phyloP scores from a whole-genome alignment of 2,888 invertebrate genomes.

The Sarcophaga variegata region DNA sequence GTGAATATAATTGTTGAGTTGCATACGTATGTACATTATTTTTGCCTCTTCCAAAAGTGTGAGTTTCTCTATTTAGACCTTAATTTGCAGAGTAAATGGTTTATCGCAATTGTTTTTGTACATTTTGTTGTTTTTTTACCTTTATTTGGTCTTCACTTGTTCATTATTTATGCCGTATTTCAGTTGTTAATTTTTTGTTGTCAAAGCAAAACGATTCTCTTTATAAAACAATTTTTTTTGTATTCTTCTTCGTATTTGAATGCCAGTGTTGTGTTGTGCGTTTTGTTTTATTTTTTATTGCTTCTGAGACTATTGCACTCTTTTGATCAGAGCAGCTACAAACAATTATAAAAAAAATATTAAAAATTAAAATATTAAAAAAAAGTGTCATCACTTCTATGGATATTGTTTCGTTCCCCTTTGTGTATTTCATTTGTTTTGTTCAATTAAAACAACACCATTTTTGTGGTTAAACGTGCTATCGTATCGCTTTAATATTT shows the following conservation, averaged over 20 bases:
- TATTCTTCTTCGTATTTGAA: not conserved
- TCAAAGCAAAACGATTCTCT: slow-evolving; percentile 68
- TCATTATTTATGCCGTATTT: slow-evolving; percentile 61
- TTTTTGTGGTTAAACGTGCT: no score
- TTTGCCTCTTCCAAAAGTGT: slow-evolving; percentile 3
- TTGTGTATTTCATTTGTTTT: no score
- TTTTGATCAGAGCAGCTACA: slow-evolving; percentile 10
- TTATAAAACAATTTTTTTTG: slow-evolving; percentile 34
- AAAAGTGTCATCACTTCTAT: no score
- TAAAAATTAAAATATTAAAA: no score
- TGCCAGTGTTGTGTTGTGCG: not conserved
- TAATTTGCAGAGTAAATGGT: slow-evolving; percentile 49
- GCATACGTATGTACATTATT: not conserved
- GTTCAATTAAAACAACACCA: no score
- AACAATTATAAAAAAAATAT: slow-evolving; percentile 10
- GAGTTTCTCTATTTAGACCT: slow-evolving; percentile 53
- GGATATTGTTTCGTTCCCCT: no score
- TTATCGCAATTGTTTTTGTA: not conserved
- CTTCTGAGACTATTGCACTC: not conserved
- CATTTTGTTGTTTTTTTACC: slow-evolving; percentile 50
- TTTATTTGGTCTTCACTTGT: slow-evolving; percentile 58
- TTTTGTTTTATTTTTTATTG: no score
- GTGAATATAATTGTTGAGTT: not conserved
- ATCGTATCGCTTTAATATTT: no score
- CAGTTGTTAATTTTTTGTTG: slow-evolving; percentile 69